These are phyloP conservation scores for Apeira syringaria DNA, from an alignment of 2,888 invertebrate species.

Conservation along the genomic window DNA sequence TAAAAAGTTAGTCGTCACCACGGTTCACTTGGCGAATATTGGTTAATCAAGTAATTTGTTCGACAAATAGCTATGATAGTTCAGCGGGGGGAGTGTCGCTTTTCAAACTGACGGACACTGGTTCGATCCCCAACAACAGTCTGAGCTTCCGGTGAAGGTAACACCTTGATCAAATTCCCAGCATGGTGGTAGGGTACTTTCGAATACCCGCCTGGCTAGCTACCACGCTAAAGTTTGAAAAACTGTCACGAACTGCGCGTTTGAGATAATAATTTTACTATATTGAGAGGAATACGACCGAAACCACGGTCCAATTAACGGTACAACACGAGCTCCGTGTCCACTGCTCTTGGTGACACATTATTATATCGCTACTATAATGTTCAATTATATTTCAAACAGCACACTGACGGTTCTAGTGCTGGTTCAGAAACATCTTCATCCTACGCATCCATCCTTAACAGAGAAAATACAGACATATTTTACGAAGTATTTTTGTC, in stretches of 20 bases:
- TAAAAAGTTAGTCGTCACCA: conserved; percentile 55
- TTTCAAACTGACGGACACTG: conserved; percentile 39
- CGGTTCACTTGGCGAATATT: conserved; percentile 38
- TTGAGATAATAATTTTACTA: conserved; percentile 45
- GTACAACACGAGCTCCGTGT: conserved; percentile 65
- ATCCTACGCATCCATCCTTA: conserved; percentile 47
- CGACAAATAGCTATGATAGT: too few relatives aligned
- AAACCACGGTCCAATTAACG: conserved; percentile 68
- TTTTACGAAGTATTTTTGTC: conserved; percentile 31
- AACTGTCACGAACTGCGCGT: conserved; percentile 43
- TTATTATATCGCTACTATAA: conserved; percentile 59
- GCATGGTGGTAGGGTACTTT: too few relatives aligned
- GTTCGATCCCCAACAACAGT: too few relatives aligned
- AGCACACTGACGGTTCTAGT: conserved; percentile 43
- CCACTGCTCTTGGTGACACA: conserved; percentile 54
- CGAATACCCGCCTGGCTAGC: too few relatives aligned
- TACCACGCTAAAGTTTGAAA: too few relatives aligned
- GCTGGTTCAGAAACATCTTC: conserved; percentile 44
- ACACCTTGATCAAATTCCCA: too few relatives aligned
- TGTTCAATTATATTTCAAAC: conserved; percentile 63
- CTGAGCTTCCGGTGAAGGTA: too few relatives aligned
- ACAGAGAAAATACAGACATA: conserved; percentile 36
- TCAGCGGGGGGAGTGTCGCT: too few relatives aligned
- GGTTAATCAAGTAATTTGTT: conserved; percentile 53
- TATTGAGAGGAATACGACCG: conserved; percentile 37